Evolutionary conservation across 2,888 invertebrate genomes (phyloP), one percentile per base, ranked within the genome.

Genomic region (Furcula furcula): DNA sequence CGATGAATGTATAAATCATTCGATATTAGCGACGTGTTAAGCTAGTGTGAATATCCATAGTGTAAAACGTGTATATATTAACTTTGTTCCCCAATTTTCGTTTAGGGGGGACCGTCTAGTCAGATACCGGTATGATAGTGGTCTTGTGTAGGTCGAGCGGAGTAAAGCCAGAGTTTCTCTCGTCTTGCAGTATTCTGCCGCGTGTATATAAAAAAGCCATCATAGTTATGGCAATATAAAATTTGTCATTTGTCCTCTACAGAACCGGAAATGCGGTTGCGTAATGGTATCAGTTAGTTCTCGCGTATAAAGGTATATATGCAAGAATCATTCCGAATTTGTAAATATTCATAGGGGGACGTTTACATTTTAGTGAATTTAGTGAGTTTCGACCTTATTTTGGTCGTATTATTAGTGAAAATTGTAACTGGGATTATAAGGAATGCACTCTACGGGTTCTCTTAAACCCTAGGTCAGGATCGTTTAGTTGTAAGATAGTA

Each of bases 21-120:
- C 42, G 40, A 42, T 60, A 46, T 64, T 72, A 73, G 66, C 52
- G 29, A 66, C 50, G 64, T 71, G 64, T 74, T 78, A 78, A 77
- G 72, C 54, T 82, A 84, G 76, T 70, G 71, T 72, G 76, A 77
- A 76, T 82, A 79, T 76, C 71, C 64, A 66, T 76, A 76, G 68
- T 71, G 64, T 73, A 54, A 69, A 69, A 63, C 46, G 42, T 84
- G 85, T 84, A 84, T 70, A 84, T 85, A 64, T n/a, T n/a, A 36
- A 57, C 29, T 49, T 53, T 63, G 54, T 65, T 72, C 72, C 78
- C 70, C 69, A 57, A 34, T 46, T 53, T 61, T 56, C 49, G 48
- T 59, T 61, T 44, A 36, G 66, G 76, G 66, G 76, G 78, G 82
- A 57, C 53, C 49, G 57, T 86, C 87, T 87, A 87, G 87, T 87